Conservation (phyloP, 2,888 invertebrate genomes). For the Cephus spinipes region DNA sequence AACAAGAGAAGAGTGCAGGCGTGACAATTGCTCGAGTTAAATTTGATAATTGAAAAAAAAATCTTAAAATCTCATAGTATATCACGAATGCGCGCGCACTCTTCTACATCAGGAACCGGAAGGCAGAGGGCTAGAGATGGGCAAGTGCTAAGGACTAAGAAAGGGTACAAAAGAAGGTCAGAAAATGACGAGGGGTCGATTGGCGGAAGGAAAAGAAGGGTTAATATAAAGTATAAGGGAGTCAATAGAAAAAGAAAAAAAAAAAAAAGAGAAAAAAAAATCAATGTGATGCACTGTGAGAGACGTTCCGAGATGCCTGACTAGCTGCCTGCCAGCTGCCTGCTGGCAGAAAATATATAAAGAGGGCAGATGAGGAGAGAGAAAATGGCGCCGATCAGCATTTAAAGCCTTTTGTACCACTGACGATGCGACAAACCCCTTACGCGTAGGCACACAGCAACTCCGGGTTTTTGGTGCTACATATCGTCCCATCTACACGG, state of each 20-base stretch:
- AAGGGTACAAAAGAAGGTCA: neutral
- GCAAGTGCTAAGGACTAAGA: neutral
- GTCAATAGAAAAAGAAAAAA: neutral
- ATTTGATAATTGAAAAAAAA: neutral
- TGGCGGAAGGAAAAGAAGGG: neutral
- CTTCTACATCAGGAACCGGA: neutral
- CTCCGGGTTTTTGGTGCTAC: constrained; percentile 65
- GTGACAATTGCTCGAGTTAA: neutral
- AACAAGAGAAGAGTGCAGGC: neutral
- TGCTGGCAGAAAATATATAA: neutral
- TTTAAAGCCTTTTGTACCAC: neutral
- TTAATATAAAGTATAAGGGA: neutral
- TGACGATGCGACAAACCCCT: constrained; percentile 10
- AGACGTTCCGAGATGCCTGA: neutral
- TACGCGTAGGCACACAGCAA: constrained; percentile 61
- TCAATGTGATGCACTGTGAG: neutral
- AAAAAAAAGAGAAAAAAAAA: no score
- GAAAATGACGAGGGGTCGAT: neutral
- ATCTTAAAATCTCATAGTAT: neutral
- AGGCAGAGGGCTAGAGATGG: neutral
- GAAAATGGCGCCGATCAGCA: neutral
- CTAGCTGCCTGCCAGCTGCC: neutral
- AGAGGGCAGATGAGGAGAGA: neutral
- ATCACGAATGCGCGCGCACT: neutral
- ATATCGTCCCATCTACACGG: constrained; percentile 64